Percentiles rank a stretch among this genome's conserved stretches.
Conservation (phyloP, 2,888 invertebrate genomes). For the Erynnis tages region DNA sequence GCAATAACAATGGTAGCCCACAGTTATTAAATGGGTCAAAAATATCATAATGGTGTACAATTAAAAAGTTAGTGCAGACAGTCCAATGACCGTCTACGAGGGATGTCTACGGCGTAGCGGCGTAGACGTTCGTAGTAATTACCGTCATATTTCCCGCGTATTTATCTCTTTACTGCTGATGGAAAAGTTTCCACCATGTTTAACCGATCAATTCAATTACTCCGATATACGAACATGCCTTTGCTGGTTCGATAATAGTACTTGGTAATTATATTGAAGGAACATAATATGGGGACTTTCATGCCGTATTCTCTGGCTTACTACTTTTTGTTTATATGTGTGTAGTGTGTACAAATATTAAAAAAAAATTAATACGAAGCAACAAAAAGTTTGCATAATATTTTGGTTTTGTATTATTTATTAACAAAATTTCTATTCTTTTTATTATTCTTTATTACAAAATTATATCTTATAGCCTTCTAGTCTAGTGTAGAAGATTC, state of each 20-base stretch:
- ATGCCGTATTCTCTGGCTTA: too few species aligned
- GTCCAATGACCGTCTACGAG: constrained; percentile 39
- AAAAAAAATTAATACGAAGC: too few species aligned
- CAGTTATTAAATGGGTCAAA: neutral
- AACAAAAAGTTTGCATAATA: too few species aligned
- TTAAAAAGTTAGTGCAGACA: constrained; percentile 1
- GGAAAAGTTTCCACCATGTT: constrained; percentile 18
- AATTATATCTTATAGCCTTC: too few species aligned
- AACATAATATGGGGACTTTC: too few species aligned
- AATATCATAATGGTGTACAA: neutral
- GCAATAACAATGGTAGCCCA: constrained; percentile 32
- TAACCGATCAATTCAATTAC: constrained; percentile 1
- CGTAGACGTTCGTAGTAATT: constrained; percentile 58
- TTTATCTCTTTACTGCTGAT: constrained; percentile 40
- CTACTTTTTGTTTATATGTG: too few species aligned
- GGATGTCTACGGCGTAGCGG: constrained; percentile 47
- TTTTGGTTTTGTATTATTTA: too few species aligned
- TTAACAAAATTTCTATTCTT: too few species aligned
- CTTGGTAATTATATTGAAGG: neutral
- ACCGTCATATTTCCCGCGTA: constrained; percentile 52
- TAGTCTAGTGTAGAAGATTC: too few species aligned
- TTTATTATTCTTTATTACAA: too few species aligned
- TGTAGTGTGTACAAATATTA: too few species aligned
- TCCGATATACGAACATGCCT: neutral
- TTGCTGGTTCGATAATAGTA: neutral